Conservation (phyloP, 2,888 invertebrate genomes). For the Pyrrhia umbra region DNA sequence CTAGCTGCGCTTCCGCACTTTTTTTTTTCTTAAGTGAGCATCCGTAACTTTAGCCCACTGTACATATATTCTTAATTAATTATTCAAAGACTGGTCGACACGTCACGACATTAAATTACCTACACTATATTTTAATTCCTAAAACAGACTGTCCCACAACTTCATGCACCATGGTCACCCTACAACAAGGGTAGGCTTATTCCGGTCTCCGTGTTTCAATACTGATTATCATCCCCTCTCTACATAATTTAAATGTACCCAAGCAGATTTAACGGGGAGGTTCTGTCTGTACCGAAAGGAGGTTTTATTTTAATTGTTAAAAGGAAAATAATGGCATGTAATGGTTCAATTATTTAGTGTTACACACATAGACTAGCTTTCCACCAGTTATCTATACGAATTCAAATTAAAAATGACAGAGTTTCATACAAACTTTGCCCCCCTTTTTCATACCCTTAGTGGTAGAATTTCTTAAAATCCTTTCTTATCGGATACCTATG, state of each 20-base stretch:
- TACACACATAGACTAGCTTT: background rate
- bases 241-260: slow-evolving; percentile 46
- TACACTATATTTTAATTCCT: background rate
- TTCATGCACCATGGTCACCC: slow-evolving; percentile 3
- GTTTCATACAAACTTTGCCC: no score
- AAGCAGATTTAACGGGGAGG: slow-evolving; percentile 10
- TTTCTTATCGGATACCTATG: no score
- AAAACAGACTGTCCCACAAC: background rate
- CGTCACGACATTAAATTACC: background rate
- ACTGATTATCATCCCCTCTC: slow-evolving; percentile 35
- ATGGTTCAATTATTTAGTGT: background rate
- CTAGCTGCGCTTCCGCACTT: no score
- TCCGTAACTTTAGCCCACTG: no score
- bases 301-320: background rate
- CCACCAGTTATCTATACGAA: no score
- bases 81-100: no score
- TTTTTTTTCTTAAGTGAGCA: no score
- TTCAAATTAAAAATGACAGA: no score
- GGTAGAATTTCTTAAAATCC: no score
- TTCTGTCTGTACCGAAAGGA: background rate
- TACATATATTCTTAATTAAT: no score
- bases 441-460: no score
- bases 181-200: slow-evolving; percentile 44
- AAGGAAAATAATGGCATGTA: background rate
- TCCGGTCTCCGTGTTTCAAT: slow-evolving; percentile 45